These are phyloP conservation scores for Trichonephila inaurata DNA, from an alignment of 1,140 invertebrate genomes.

Conservation along the genomic window DNA sequence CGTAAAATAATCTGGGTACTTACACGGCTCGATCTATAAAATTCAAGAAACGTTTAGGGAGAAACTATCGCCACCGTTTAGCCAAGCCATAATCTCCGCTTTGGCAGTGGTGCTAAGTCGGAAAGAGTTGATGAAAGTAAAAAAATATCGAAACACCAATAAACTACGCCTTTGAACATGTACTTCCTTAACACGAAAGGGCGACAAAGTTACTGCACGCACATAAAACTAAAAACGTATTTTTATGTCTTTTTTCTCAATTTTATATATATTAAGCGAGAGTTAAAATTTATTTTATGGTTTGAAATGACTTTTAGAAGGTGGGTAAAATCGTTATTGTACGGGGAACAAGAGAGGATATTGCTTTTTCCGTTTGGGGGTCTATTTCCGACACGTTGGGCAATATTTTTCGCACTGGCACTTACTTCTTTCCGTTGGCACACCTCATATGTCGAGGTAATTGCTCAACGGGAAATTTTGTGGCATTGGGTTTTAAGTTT, in stretches of 20 bases:
- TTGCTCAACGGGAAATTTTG: constrained; percentile 30
- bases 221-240: constrained; percentile 63
- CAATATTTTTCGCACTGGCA: constrained; percentile 61
- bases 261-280: constrained; percentile 70
- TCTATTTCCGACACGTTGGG: not conserved
- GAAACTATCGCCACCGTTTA: constrained; percentile 5
- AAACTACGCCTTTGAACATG: constrained; percentile 8
- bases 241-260: constrained; percentile 55
- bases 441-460: constrained; percentile 40
- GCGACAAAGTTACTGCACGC: constrained; percentile 51
- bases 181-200: not conserved
- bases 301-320: constrained; percentile 72
- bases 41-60: not conserved
- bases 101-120: not conserved
- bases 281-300: constrained; percentile 75
- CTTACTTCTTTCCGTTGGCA: constrained; percentile 45
- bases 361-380: constrained; percentile 45
- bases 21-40: not conserved
- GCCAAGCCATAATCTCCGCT: not conserved
- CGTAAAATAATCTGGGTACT: not conserved
- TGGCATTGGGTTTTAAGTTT: constrained; percentile 52
- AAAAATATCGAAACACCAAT: constrained; percentile 26
- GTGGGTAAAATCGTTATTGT: constrained; percentile 72
- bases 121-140: constrained; percentile 2
- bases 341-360: constrained; percentile 63